Percentiles rank a stretch among this genome's conserved stretches.
These are phyloP conservation scores for Sphinx pinastri DNA, from an alignment of 2,888 invertebrate genomes.

Conservation along the genomic window DNA sequence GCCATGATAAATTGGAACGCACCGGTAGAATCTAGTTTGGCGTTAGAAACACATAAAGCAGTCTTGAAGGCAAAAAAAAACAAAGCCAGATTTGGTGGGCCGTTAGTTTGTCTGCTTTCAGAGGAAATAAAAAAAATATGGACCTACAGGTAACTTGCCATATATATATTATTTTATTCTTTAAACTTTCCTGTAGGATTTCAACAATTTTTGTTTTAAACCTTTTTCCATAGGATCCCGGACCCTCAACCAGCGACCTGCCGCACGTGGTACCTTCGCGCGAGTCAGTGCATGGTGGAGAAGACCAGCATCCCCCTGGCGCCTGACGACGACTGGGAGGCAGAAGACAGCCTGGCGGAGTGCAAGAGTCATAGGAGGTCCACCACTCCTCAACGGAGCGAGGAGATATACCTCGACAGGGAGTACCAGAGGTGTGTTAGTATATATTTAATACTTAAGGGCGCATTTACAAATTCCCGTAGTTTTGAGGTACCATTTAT, in stretches of 20 bases:
- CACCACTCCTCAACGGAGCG: constrained; percentile 50
- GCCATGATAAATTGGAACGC: too few relatives aligned
- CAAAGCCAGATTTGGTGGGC: too few relatives aligned
- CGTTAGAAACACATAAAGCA: too few relatives aligned
- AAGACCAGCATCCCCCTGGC: constrained; percentile 40
- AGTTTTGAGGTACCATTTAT: too few relatives aligned
- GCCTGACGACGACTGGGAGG: constrained; percentile 67
- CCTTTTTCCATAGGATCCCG: constrained; percentile 47
- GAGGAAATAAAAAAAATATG: too few relatives aligned
- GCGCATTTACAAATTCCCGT: too few relatives aligned
- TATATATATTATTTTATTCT: too few relatives aligned
- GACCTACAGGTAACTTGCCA: too few relatives aligned
- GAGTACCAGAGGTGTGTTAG: constrained; percentile 69
- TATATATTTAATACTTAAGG: neutral
- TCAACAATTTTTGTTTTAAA: neutral
- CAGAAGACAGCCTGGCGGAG: constrained; percentile 54
- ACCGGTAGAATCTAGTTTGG: too few relatives aligned
- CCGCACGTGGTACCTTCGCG: constrained; percentile 69
- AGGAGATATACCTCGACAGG: constrained; percentile 61
- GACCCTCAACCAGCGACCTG: constrained; percentile 49
- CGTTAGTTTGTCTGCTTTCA: too few relatives aligned
- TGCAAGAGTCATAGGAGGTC: constrained; percentile 33
- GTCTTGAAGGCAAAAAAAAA: too few relatives aligned
- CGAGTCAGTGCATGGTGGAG: constrained; percentile 46
- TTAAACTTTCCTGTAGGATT: too few relatives aligned